These are phyloP conservation scores for Falco columbarius DNA, from an alignment of 2,797 vertebrate genomes.

Conservation along the genomic window DNA sequence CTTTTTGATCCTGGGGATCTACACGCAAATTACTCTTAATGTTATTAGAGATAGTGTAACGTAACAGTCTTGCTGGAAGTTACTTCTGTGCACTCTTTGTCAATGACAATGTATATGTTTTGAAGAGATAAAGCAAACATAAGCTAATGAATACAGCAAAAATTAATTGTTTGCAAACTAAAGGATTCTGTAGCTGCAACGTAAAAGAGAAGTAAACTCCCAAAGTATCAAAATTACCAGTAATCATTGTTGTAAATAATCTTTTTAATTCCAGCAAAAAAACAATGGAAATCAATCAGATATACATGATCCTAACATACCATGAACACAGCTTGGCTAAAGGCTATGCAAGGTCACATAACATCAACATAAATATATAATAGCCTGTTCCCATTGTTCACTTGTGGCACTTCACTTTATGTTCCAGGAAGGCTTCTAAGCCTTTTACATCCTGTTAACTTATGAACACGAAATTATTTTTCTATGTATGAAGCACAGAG, in stretches of 20 bases:
- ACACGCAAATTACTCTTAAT: constrained; percentile 18
- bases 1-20: constrained; percentile 12
- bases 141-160: background rate
- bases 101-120: background rate
- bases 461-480: background rate
- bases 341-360: background rate
- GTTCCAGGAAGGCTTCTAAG: background rate
- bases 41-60: background rate
- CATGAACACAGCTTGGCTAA: background rate
- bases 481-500: background rate
- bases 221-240: background rate
- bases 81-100: background rate
- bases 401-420: background rate
- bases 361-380: background rate
- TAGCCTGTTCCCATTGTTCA: background rate
- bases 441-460: background rate
- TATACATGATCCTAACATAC: background rate
- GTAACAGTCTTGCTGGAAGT: background rate
- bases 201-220: background rate
- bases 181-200: background rate
- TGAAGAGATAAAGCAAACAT: background rate
- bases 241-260: background rate
- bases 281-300: background rate
- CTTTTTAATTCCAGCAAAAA: background rate
- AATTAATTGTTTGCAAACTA: background rate